Evolutionary conservation across 2,888 invertebrate species (phyloP), one percentile per base, ranked within the genome.

Genomic region (Meandrusa payeni): DNA sequence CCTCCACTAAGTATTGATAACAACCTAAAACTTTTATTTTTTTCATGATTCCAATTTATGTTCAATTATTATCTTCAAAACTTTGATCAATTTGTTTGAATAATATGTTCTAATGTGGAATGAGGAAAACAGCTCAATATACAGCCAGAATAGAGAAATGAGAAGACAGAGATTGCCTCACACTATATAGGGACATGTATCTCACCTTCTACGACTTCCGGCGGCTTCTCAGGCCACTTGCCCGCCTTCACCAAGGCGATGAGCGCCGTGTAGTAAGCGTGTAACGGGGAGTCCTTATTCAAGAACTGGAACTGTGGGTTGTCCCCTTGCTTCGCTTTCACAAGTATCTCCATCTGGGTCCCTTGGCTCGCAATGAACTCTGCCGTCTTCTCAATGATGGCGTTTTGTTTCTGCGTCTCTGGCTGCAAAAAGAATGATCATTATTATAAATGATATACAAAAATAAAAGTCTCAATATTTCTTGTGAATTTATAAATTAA

Each of bases 331-430:
- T 99, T 99, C 2, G 98, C 96, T 80, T 99, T 99, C 55, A 99
- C 93, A 5, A 99, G 90, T 55, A 99, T 98, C 87, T 99, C 99
- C 98, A 99, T 98, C 83, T 99, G 99, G 3, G 93, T 91, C 0
- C 99, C 99, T 69, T 98, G 97, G 33, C 92, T 90, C 56, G 93
- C 93, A 57, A 97, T 95, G 77, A 97, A 97, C 56, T 93, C 88
- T 0, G 96, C 95, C 0, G 97, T 99, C 80, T 97, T 97, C 68
- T 98, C 97, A 61, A 99, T 97, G 49, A 99, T 95, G 6, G 95
- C 94, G 73, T 97, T 95, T 60, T 94, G 92, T 74, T 97, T 98
- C 62, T 93, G 90, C 2, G 94, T 93, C 52, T 93, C 93, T 0
- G 98, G 98, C 96, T 97, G 78, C 24, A 70, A 73, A 59, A 51